Percentiles rank a stretch among this genome's conserved stretches.
Evolutionary conservation across 2,888 invertebrate genomes (phyloP).

Genomic region (Tinea trinotella): DNA sequence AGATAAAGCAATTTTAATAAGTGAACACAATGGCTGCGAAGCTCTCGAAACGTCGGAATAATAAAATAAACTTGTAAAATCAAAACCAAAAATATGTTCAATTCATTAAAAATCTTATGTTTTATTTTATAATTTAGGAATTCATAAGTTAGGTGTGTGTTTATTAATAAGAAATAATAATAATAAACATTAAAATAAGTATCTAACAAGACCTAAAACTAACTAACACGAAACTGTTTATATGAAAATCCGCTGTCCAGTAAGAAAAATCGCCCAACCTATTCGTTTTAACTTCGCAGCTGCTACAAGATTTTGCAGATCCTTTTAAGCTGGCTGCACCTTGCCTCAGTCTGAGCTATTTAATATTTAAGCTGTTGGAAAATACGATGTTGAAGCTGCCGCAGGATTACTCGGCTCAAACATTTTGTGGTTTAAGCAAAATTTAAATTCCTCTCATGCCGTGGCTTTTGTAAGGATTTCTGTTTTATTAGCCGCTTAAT

Average conservation of each 20-base stretch:
- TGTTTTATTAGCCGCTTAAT: constrained; percentile 20
- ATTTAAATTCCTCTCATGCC: constrained; percentile 12
- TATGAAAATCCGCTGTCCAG: background rate
- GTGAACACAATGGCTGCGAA: too few species aligned
- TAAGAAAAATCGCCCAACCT: background rate
- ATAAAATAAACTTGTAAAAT: too few species aligned
- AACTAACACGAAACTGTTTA: too few species aligned
- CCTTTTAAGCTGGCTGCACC: constrained; percentile 11
- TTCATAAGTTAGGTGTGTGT: too few species aligned
- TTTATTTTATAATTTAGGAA: too few species aligned
- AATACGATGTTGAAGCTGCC: constrained; percentile 17
- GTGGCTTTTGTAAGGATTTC: constrained; percentile 14
- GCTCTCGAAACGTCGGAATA: too few species aligned
- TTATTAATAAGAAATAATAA: too few species aligned
- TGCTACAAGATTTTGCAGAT: constrained; percentile 2
- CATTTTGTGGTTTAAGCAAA: constrained; percentile 18
- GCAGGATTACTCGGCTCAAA: constrained; percentile 18
- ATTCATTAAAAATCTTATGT: too few species aligned
- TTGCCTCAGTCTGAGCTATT: constrained; percentile 18
- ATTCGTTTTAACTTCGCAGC: background rate
- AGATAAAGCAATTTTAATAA: too few species aligned
- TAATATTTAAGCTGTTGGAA: constrained; percentile 20
- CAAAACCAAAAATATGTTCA: too few species aligned
- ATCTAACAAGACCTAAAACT: too few species aligned
- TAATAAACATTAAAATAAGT: too few species aligned